Evolutionary conservation across 2,888 invertebrate genomes (phyloP).

Genomic region (Macaria notata): DNA sequence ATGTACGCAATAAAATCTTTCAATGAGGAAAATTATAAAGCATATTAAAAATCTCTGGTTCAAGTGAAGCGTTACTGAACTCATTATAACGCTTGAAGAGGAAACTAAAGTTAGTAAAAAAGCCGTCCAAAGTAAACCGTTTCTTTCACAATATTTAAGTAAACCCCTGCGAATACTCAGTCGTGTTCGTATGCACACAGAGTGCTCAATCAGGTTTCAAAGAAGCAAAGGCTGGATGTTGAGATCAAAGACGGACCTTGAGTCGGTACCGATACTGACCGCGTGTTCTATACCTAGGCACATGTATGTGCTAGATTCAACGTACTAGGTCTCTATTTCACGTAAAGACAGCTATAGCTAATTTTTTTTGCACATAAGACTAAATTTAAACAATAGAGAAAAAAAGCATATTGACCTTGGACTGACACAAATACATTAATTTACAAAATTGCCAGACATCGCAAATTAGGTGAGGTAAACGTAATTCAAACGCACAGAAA

Average conservation of each 20-base stretch:
- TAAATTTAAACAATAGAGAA: no score
- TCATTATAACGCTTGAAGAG: constrained; percentile 27
- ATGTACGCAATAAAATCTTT: no score
- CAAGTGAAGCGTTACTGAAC: background rate
- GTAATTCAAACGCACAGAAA: no score
- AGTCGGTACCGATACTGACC: constrained; percentile 27
- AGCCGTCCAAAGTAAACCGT: constrained; percentile 47
- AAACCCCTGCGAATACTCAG: constrained; percentile 54
- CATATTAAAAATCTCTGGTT: no score
- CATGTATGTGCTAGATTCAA: constrained; percentile 19
- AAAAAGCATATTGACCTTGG: no score
- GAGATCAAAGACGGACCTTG: constrained; percentile 62
- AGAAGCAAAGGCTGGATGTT: constrained; percentile 62
- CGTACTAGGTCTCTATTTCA: no score
- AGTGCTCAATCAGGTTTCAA: constrained; percentile 77
- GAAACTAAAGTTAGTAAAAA: constrained; percentile 31
- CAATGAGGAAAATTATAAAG: no score
- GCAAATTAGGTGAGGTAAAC: no score
- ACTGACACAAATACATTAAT: no score
- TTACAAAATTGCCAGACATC: no score
- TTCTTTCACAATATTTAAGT: constrained; percentile 58
- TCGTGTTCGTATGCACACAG: constrained; percentile 76
- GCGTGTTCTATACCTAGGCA: constrained; percentile 2
- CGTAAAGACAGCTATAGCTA: no score
- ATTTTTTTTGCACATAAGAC: no score